These are phyloP conservation scores for Physella acuta DNA, from an alignment of 1,140 invertebrate species.

Conservation along the genomic window DNA sequence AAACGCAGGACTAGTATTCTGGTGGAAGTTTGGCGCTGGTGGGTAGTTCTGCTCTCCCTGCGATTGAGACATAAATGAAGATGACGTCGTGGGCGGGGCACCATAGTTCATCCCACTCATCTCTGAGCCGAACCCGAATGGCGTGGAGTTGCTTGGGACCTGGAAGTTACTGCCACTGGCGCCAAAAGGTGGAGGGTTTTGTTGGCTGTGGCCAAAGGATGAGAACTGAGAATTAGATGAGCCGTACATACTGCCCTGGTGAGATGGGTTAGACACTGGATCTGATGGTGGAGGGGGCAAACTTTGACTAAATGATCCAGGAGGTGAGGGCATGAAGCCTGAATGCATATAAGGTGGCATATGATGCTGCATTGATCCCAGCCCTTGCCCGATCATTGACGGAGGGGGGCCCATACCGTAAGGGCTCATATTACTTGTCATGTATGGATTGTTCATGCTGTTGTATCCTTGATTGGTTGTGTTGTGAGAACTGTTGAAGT, in stretches of 20 bases:
- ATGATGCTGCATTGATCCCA: background rate
- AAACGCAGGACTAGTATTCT: slow-evolving; percentile 1
- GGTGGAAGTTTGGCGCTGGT: background rate
- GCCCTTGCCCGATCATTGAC: background rate
- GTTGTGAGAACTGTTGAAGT: background rate
- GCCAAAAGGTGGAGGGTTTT: slow-evolving; percentile 6
- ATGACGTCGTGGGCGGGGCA: slow-evolving; percentile 4
- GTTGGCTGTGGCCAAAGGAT: background rate
- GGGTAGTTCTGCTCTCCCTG: background rate
- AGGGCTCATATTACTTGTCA: background rate
- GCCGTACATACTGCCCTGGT: slow-evolving; percentile 9
- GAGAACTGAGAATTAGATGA: slow-evolving; percentile 5
- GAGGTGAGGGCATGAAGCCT: slow-evolving; percentile 13
- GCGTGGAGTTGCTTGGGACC: background rate
- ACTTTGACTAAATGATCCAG: slow-evolving; percentile 16
- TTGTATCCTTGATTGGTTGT: slow-evolving; percentile 11
- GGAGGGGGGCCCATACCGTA: background rate
- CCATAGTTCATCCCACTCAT: slow-evolving; percentile 11
- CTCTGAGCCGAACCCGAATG: slow-evolving; percentile 10
- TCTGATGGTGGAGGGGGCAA: background rate
- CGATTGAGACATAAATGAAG: slow-evolving; percentile 16
- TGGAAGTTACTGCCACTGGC: background rate
- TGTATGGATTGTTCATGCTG: slow-evolving; percentile 20
- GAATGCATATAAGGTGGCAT: slow-evolving; percentile 9
- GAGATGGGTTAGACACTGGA: slow-evolving; percentile 7